Evolutionary conservation across 2,797 vertebrate genomes (phyloP).

Genomic region (Gephyroberyx darwinii): DNA sequence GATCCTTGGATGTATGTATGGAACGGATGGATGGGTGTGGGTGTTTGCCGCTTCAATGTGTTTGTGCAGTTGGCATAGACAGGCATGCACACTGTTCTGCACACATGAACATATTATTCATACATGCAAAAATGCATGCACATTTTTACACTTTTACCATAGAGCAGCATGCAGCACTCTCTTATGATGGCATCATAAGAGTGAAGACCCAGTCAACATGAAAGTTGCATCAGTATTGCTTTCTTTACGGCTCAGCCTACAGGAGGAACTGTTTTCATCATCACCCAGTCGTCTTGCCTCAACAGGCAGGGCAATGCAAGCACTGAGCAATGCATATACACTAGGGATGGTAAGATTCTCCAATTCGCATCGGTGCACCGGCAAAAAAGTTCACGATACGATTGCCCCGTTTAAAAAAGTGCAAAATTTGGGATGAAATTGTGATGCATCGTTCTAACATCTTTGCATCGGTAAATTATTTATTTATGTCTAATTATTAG

Average conservation of each 20-base stretch:
- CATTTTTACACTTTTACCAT: background rate
- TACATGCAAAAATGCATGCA: background rate
- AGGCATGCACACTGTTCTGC: background rate
- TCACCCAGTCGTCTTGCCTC: slow-evolving; percentile 62
- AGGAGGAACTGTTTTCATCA: slow-evolving; percentile 68
- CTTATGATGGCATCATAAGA: slow-evolving; percentile 25
- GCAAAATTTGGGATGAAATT: too few relatives aligned
- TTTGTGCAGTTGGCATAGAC: slow-evolving; percentile 9
- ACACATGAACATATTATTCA: background rate
- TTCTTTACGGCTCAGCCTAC: slow-evolving; percentile 25
- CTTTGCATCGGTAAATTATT: too few relatives aligned
- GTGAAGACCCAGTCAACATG: slow-evolving; percentile 11
- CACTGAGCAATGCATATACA: slow-evolving; percentile 22
- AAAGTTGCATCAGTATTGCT: slow-evolving; percentile 70
- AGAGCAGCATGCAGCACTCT: background rate
- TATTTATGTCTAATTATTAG: too few relatives aligned
- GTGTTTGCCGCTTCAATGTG: background rate
- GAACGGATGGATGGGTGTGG: slow-evolving; percentile 29
- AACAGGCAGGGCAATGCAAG: slow-evolving; percentile 52
- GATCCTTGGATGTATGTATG: slow-evolving; percentile 38
- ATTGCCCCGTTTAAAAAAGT: too few relatives aligned
- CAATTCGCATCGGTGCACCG: too few relatives aligned
- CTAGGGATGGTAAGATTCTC: background rate
- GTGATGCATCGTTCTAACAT: too few relatives aligned
- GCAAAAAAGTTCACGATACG: too few relatives aligned